Conservation (phyloP, 2,797 vertebrate genomes). For the Pygocentrus nattereri region DNA sequence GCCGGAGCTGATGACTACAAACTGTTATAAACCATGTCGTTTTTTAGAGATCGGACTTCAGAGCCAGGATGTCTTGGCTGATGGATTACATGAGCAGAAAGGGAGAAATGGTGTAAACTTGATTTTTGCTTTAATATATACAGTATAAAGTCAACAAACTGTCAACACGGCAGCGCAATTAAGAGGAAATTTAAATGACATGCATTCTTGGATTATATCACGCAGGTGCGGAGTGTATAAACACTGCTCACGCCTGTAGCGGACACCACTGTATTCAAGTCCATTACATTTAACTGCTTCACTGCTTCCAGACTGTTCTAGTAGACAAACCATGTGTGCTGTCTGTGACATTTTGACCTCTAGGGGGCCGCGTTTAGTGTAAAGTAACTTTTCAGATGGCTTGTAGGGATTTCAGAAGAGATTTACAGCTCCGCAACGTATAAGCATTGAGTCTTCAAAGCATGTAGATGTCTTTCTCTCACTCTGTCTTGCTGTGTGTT, state of each 20-base stretch:
- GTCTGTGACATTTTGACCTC: not conserved
- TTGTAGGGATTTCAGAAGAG: not conserved
- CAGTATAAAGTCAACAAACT: not conserved
- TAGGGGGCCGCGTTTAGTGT: not conserved
- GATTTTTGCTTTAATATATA: not conserved
- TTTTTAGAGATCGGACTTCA: too few relatives aligned
- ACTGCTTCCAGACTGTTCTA: not conserved
- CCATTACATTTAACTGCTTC: not conserved
- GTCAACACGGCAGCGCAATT: too few relatives aligned
- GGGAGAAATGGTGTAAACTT: too few relatives aligned
- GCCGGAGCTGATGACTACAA: too few relatives aligned
- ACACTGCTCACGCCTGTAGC: conserved; percentile 7
- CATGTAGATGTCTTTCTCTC: conserved; percentile 7
- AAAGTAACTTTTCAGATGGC: conserved; percentile 42
- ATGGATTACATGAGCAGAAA: not conserved
- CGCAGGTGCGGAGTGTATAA: not conserved
- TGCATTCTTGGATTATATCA: not conserved
- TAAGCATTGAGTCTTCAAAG: not conserved
- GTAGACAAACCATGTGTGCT: not conserved
- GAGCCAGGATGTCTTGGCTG: too few relatives aligned
- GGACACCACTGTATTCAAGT: not conserved
- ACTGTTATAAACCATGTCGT: too few relatives aligned
- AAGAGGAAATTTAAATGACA: not conserved
- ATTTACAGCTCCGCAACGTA: not conserved
- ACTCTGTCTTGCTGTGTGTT: not conserved